Evolutionary conservation across 2,113 vertebrate genomes (phyloP).

Genomic region (Plestiodon gilberti): DNA sequence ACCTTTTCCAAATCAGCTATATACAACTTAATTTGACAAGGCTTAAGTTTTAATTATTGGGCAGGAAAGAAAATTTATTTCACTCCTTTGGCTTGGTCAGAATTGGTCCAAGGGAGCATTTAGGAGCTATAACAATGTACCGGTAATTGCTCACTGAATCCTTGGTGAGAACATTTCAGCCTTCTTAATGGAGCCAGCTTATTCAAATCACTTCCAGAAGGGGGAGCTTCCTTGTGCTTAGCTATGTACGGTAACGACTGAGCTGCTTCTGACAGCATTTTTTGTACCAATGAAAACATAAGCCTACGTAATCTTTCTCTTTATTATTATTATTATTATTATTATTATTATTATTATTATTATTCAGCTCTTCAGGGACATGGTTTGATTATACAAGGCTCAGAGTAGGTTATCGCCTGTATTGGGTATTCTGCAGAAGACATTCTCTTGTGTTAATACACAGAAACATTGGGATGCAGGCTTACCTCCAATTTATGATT

Average conservation of each 20-base stretch:
- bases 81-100: neutral
- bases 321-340: neutral
- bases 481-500: conserved; percentile 36
- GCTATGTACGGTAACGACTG: neutral
- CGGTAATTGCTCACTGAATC: neutral
- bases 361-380: neutral
- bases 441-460: conserved; percentile 3
- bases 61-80: neutral
- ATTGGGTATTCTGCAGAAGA: neutral
- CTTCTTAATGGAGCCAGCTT: neutral
- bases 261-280: neutral
- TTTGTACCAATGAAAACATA: neutral
- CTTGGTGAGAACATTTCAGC: conserved; percentile 1
- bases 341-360: neutral
- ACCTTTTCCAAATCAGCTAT: too few species aligned
- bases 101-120: neutral
- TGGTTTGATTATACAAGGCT: neutral
- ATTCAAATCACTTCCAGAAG: neutral
- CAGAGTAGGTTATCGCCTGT: neutral
- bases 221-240: conserved; percentile 1
- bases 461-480: fast-evolving
- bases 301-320: neutral
- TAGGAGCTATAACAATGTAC: neutral
- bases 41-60: neutral
- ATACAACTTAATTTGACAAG: too few species aligned